These are phyloP conservation scores for Hydrozoanthus tunicans DNA, from an alignment of 64 coral and sea anemone species.

Conservation along the genomic window DNA sequence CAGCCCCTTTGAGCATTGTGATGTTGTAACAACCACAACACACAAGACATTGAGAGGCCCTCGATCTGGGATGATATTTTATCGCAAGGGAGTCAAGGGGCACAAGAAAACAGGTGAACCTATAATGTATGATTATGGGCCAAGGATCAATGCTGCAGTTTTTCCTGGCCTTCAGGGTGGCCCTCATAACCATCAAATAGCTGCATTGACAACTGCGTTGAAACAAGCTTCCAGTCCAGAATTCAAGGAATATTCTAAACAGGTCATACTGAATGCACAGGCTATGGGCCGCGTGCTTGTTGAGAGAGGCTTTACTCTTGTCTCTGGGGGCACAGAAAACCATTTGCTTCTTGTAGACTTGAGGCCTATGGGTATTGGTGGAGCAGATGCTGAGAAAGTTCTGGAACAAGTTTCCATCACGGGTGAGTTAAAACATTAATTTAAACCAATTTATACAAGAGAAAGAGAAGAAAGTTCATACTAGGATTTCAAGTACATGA, in stretches of 20 bases:
- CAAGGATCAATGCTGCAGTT: slow-evolving; percentile 79
- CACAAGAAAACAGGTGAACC: slow-evolving; percentile 97
- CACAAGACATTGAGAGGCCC: slow-evolving; percentile 96
- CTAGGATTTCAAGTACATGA: no score
- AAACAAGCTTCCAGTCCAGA: slow-evolving; percentile 89
- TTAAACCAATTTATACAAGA: no score
- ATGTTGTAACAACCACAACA: slow-evolving; percentile 96
- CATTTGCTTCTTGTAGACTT: slow-evolving; percentile 92
- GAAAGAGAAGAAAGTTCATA: no score
- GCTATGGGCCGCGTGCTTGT: slow-evolving; percentile 83
- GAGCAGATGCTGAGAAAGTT: slow-evolving; percentile 89
- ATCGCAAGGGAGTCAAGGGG: slow-evolving; percentile 95
- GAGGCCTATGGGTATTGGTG: slow-evolving; percentile 83
- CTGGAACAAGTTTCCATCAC: slow-evolving; percentile 92
- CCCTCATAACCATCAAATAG: slow-evolving; percentile 95
- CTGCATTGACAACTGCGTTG: slow-evolving; percentile 81
- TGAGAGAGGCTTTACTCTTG: slow-evolving; percentile 77
- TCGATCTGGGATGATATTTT: slow-evolving; percentile 95
- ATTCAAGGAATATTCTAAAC: slow-evolving; percentile 91
- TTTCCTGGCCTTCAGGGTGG: slow-evolving; percentile 97
- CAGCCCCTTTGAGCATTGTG: slow-evolving; percentile 89
- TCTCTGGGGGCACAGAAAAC: slow-evolving; percentile 92
- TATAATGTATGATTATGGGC: slow-evolving; percentile 91
- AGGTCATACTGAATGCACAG: slow-evolving; percentile 86
- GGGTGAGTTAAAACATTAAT: slow-evolving; percentile 35